phyloP scores from a whole-genome alignment of 2,888 invertebrate genomes.

The Oxyscelio sp. region DNA sequence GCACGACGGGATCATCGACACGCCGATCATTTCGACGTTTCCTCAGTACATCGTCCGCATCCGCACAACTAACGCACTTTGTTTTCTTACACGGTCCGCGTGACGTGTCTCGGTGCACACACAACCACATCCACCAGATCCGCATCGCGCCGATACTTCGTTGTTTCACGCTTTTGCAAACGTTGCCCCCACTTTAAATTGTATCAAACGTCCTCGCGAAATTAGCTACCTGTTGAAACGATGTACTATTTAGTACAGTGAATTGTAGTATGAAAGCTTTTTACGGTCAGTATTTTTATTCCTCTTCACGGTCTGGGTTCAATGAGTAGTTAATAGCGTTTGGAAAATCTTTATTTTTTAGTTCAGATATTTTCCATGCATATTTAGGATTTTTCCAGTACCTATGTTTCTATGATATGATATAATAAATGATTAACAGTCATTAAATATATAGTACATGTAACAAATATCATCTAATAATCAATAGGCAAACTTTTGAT shows the following conservation, averaged over 20 bases:
- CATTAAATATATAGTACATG: too few species aligned
- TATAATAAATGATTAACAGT: too few species aligned
- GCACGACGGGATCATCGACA: constrained; percentile 73
- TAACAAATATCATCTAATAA: too few species aligned
- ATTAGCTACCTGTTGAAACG: neutral
- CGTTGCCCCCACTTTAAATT: neutral
- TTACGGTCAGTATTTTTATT: neutral
- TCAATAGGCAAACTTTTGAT: too few species aligned
- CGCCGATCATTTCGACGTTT: constrained; percentile 78
- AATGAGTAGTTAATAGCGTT: neutral
- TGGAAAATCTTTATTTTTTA: too few species aligned
- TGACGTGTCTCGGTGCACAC: constrained; percentile 52
- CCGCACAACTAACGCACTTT: constrained; percentile 84
- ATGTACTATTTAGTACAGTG: neutral
- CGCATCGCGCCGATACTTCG: neutral
- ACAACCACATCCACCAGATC: neutral
- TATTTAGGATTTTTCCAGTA: too few species aligned
- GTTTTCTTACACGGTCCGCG: constrained; percentile 63
- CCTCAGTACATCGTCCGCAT: constrained; percentile 87
- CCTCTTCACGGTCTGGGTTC: neutral
- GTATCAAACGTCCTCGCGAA: neutral
- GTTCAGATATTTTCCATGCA: too few species aligned
- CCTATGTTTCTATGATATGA: too few species aligned
- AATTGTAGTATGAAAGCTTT: constrained; percentile 3
- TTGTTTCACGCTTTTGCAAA: neutral